These are phyloP conservation scores for Poeciliopsis retropinna DNA, from an alignment of 2,113 vertebrate species.

Conservation along the genomic window DNA sequence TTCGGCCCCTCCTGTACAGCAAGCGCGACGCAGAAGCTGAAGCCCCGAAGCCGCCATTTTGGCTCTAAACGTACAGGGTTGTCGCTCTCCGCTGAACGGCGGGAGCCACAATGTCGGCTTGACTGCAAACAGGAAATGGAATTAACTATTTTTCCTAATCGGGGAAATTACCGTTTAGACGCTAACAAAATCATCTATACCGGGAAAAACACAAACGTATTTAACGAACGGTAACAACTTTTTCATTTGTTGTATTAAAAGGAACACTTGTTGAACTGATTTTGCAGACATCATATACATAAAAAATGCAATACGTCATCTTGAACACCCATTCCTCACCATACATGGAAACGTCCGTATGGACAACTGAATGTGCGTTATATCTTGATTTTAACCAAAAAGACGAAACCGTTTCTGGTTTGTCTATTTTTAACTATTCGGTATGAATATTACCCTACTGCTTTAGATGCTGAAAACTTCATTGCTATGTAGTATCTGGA, in stretches of 20 bases:
- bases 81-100: too few relatives aligned
- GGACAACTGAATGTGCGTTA: constrained; percentile 22
- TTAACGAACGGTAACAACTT: fast-evolving
- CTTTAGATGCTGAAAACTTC: neutral
- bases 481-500: neutral
- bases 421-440: neutral
- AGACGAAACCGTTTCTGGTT: neutral
- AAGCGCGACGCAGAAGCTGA: constrained; percentile 3
- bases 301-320: neutral
- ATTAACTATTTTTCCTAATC: constrained; percentile 42
- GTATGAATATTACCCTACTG: neutral
- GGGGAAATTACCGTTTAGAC: neutral
- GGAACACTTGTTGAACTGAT: neutral
- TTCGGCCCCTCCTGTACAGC: too few relatives aligned
- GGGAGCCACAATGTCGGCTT: constrained; percentile 56
- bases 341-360: neutral
- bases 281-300: too few relatives aligned
- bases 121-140: constrained; percentile 7
- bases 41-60: constrained; percentile 46
- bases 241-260: neutral
- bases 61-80: constrained; percentile 32
- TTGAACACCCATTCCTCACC: neutral
- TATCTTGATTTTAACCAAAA: neutral
- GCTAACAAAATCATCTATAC: fast-evolving
- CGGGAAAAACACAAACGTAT: fast-evolving